Evolutionary conservation across 2,888 invertebrate species (phyloP), one percentile per base, ranked within the genome.

Genomic region (Ptychoptera albimana): DNA sequence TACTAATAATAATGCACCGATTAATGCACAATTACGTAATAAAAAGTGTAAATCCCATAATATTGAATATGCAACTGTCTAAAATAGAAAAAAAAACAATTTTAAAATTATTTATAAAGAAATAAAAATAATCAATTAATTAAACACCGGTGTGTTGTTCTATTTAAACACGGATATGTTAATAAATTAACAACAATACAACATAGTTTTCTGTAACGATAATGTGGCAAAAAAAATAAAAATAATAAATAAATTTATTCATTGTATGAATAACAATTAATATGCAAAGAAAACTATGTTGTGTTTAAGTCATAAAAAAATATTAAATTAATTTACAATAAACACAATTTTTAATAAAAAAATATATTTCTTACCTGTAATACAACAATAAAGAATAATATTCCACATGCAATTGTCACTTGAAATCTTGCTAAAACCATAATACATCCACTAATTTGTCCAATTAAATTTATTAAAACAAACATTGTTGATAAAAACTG

Each of bases 1-100:
- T 43, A 99, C 86, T 39, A 99, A 72, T 37, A 98, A 68, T 9
- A 99, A 74, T n/a, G 97, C 97, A 47, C 98, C 98, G 54, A 94
- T 89, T 44, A 99, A 76, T 10, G 98, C 96, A 55, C 98, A 68
- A 69, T 98, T 98, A 49, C 98, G 79, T 52, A 96, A 79, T 48
- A 98, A 71, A 69, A 98, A 98, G 64, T 94, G 94, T 60, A 94
- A 64, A 64, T 99, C 97, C 96, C 97, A 98, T 46, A 99, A 70
- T 68, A 99, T 97, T 63, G 93, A 89, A 70, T 93, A 92, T 1
- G 92, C 92, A 56, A 92, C 74, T 42, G 92, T 92, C 87, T 88
- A 69, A 30, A 67, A 63, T 54, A 52, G 51, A 54, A 53, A 52
- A 51, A 50, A 47, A 45, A 48, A 44, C 36, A 32, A 42, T 32